phyloP scores from a whole-genome alignment of 2,888 invertebrate species.

The Clivina fossor region DNA sequence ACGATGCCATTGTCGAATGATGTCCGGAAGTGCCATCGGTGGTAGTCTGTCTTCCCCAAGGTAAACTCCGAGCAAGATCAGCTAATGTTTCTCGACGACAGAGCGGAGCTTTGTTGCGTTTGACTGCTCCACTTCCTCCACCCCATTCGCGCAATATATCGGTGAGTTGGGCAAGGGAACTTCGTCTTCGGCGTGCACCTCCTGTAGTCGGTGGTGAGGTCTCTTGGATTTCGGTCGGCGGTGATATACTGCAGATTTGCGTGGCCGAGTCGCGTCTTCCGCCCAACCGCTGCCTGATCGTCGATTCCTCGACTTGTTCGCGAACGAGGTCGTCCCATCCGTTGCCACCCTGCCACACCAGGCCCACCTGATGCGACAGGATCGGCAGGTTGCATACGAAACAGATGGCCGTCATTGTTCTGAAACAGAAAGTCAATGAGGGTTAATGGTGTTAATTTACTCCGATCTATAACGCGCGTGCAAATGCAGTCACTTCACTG shows the following conservation, averaged over 20 bases:
- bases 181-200: constrained; percentile 74
- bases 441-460: too few species aligned
- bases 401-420: constrained; percentile 93
- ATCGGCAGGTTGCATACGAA: constrained; percentile 96
- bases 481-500: constrained; percentile 13
- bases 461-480: background rate
- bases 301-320: constrained; percentile 84
- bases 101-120: constrained; percentile 65
- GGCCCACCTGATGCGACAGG: constrained; percentile 89
- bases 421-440: too few species aligned
- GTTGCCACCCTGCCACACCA: constrained; percentile 92
- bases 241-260: constrained; percentile 82
- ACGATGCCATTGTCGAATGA: constrained; percentile 50
- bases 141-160: constrained; percentile 89
- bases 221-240: constrained; percentile 73
- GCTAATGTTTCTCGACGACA: constrained; percentile 85
- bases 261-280: constrained; percentile 88
- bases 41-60: constrained; percentile 72
- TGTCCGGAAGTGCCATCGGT: constrained; percentile 55
- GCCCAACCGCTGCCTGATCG: constrained; percentile 80
- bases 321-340: constrained; percentile 92
- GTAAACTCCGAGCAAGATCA: constrained; percentile 80
- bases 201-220: constrained; percentile 67
- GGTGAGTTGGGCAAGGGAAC: constrained; percentile 84
- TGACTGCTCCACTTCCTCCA: constrained; percentile 61